Conservation (phyloP, 2,888 invertebrate genomes). For the Steromphala cineraria region DNA sequence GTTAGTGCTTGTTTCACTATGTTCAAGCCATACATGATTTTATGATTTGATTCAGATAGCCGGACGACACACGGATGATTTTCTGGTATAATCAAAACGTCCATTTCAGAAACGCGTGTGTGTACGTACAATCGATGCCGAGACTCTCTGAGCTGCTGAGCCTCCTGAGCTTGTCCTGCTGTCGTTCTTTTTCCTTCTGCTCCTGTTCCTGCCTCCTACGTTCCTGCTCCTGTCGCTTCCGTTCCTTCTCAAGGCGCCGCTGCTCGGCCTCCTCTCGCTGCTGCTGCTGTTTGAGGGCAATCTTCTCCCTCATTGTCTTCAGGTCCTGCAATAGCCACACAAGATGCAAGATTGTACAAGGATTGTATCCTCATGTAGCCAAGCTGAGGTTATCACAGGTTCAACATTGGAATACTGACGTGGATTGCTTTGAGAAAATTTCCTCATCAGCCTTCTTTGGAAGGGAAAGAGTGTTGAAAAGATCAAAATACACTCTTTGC, state of each 20-base stretch:
- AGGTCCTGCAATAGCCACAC: slow-evolving; percentile 43
- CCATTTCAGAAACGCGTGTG: neutral
- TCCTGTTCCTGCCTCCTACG: slow-evolving; percentile 56
- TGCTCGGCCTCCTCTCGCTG: slow-evolving; percentile 61
- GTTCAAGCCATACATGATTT: too few relatives aligned
- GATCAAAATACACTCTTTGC: too few relatives aligned
- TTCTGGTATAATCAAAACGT: neutral
- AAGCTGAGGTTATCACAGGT: too few relatives aligned
- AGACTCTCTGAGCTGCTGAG: slow-evolving; percentile 62
- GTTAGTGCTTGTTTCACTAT: too few relatives aligned
- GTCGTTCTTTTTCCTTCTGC: slow-evolving; percentile 59
- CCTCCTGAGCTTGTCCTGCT: slow-evolving; percentile 61
- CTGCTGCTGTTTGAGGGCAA: slow-evolving; percentile 56
- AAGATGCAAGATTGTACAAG: too few relatives aligned
- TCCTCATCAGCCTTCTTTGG: too few relatives aligned
- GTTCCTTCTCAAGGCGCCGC: slow-evolving; percentile 55
- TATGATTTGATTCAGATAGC: too few relatives aligned
- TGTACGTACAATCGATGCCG: slow-evolving; percentile 32
- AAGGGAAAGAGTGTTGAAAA: too few relatives aligned
- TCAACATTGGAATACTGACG: too few relatives aligned
- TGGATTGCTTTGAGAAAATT: too few relatives aligned
- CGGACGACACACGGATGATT: too few relatives aligned
- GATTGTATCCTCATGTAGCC: too few relatives aligned
- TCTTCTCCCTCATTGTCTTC: slow-evolving; percentile 56
- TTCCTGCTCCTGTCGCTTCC: slow-evolving; percentile 47